phyloP scores from a whole-genome alignment of 2,797 vertebrate species.

The Coregonus sp. region DNA sequence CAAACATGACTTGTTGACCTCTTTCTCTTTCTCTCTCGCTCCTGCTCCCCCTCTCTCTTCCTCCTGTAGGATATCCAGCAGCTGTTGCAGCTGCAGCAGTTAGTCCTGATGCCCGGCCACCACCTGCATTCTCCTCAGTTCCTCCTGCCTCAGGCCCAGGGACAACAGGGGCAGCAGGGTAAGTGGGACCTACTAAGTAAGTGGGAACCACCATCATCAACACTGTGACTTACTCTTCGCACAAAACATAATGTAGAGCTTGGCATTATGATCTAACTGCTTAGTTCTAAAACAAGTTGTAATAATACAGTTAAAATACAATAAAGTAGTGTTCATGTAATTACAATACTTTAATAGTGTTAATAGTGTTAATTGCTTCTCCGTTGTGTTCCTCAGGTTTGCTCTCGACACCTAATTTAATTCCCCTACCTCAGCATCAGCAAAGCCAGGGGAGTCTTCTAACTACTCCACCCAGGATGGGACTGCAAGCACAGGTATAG shows the following conservation, averaged over 20 bases:
- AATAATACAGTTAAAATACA: neutral
- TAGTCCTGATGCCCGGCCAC: constrained; percentile 88
- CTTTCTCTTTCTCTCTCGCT: neutral
- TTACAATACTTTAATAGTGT: neutral
- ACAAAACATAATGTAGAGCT: neutral
- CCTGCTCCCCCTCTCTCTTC: neutral
- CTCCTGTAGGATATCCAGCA: constrained; percentile 87
- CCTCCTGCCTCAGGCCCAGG: constrained; percentile 86
- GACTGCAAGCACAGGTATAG: constrained; percentile 86
- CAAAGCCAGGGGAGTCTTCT: constrained; percentile 85
- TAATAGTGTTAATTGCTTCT: neutral
- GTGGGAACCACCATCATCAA: neutral
- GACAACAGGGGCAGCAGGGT: constrained; percentile 87
- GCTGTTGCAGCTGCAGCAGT: constrained; percentile 88
- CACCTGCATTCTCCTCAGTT: constrained; percentile 90
- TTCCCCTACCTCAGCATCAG: constrained; percentile 97
- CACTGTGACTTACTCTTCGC: neutral
- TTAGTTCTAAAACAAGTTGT: neutral
- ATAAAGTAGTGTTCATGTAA: neutral
- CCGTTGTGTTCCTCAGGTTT: constrained; percentile 71
- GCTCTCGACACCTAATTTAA: constrained; percentile 88
- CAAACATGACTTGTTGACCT: neutral
- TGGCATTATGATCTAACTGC: neutral
- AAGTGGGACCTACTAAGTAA: constrained; percentile 24
- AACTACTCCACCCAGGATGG: constrained; percentile 80